Percentiles rank a stretch among this genome's conserved stretches.
Conservation (phyloP, 2,888 invertebrate species). For the Nomada fucata region DNA sequence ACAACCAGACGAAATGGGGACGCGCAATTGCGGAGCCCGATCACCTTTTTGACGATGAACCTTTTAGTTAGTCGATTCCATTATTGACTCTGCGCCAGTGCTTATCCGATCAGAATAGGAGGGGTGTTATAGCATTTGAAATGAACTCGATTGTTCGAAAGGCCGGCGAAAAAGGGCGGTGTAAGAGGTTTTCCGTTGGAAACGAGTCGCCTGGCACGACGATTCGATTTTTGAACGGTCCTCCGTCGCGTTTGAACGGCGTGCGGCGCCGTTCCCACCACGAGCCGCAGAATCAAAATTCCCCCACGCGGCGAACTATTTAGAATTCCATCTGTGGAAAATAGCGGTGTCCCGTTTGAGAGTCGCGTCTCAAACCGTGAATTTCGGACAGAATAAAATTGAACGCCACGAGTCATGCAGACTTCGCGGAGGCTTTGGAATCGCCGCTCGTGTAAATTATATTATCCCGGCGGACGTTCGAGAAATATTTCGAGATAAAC, state of each 20-base stretch:
- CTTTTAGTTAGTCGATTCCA: constrained; percentile 59
- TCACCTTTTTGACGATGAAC: constrained; percentile 58
- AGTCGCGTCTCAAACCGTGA: constrained; percentile 9
- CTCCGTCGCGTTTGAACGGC: not conserved
- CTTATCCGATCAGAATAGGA: constrained; percentile 58
- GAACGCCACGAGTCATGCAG: constrained; percentile 45
- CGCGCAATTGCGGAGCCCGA: constrained; percentile 40
- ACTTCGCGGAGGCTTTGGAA: constrained; percentile 23
- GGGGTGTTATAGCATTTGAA: constrained; percentile 55
- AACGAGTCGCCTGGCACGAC: constrained; percentile 18
- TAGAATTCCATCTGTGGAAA: constrained; percentile 38
- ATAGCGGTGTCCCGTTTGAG: not conserved
- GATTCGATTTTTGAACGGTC: constrained; percentile 36
- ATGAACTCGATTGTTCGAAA: constrained; percentile 48
- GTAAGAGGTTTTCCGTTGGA: constrained; percentile 33
- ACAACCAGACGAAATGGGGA: constrained; percentile 1
- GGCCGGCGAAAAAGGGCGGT: constrained; percentile 4
- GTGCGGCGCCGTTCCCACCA: not conserved
- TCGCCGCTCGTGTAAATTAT: constrained; percentile 31
- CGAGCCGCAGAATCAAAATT: no score
- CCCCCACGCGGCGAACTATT: constrained; percentile 27
- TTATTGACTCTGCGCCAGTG: constrained; percentile 51
- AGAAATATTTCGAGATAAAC: constrained; percentile 45
- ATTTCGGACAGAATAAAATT: constrained; percentile 46
- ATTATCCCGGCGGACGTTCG: constrained; percentile 24